A percentile compares a stretch with the other conserved stretches of the same genome.
phyloP scores from a whole-genome alignment of 2,113 vertebrate genomes.

The Xiphophorus hellerii region DNA sequence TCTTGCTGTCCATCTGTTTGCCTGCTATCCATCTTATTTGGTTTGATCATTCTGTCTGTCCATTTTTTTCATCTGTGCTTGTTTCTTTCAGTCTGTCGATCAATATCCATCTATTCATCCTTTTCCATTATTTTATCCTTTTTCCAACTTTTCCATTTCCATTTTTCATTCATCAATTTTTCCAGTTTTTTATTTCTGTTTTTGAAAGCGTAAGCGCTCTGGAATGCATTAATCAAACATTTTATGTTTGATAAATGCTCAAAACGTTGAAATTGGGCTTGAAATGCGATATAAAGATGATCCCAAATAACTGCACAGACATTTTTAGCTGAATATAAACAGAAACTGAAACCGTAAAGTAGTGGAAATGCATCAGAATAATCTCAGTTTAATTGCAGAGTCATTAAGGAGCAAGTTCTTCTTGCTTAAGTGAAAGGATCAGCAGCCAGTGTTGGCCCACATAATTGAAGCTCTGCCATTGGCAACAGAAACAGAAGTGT shows the following conservation, averaged over 20 bases:
- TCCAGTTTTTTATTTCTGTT: not conserved
- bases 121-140: too few relatives aligned
- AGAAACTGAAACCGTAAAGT: slow-evolving; percentile 2
- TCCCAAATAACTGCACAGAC: not conserved
- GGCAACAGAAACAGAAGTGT: not conserved
- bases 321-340: not conserved
- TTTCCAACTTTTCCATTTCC: too few relatives aligned
- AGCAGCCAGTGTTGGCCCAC: not conserved
- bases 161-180: too few relatives aligned
- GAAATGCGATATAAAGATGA: not conserved
- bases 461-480: not conserved
- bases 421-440: not conserved
- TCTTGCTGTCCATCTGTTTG: too few relatives aligned
- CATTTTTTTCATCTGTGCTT: too few relatives aligned
- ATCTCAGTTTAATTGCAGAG: not conserved
- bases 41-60: too few relatives aligned
- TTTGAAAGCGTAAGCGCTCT: not conserved
- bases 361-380: not conserved
- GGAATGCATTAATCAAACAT: not conserved
- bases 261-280: not conserved
- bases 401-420: slow-evolving; percentile 5
- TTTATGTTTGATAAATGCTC: not conserved
- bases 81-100: too few relatives aligned
- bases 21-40: too few relatives aligned
- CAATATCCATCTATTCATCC: too few relatives aligned